Conservation (phyloP, 2,113 vertebrate species). For the Anarhynchus alexandrinus region DNA sequence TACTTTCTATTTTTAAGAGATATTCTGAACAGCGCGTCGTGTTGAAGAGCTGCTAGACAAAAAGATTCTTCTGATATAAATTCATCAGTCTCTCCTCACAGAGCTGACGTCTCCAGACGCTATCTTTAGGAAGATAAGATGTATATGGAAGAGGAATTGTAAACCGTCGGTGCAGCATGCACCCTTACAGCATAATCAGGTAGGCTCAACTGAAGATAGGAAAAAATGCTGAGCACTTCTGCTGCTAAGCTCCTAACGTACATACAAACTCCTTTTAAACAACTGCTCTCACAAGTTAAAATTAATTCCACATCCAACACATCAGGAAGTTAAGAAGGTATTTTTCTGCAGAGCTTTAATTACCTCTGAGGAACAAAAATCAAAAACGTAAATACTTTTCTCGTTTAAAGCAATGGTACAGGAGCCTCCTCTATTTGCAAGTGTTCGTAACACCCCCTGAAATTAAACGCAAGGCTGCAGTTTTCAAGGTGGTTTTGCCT, state of each 20-base stretch:
- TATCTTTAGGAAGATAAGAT: conserved; percentile 19
- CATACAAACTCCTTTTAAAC: background rate
- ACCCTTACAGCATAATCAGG: background rate
- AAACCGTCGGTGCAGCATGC: background rate
- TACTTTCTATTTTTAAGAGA: conserved; percentile 6
- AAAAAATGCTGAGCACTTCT: background rate
- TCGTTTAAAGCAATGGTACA: background rate
- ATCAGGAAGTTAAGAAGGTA: background rate
- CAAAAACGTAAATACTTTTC: background rate
- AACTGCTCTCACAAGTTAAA: background rate
- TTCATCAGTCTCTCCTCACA: background rate
- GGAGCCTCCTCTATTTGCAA: background rate
- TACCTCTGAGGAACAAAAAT: background rate
- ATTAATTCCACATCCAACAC: background rate
- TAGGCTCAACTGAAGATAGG: background rate
- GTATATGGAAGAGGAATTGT: background rate
- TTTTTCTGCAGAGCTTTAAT: background rate
- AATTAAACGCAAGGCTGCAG: background rate
- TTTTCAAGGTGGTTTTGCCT: background rate
- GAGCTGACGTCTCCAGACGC: background rate
- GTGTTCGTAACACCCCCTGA: background rate
- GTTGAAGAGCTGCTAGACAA: conserved; percentile 18
- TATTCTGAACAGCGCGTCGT: fast-evolving
- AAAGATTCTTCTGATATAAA: background rate
- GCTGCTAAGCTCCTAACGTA: background rate